Percentiles rank a stretch among this genome's conserved stretches.
Evolutionary conservation across 2,888 invertebrate species (phyloP).

Genomic region (Drosophila histrio): DNA sequence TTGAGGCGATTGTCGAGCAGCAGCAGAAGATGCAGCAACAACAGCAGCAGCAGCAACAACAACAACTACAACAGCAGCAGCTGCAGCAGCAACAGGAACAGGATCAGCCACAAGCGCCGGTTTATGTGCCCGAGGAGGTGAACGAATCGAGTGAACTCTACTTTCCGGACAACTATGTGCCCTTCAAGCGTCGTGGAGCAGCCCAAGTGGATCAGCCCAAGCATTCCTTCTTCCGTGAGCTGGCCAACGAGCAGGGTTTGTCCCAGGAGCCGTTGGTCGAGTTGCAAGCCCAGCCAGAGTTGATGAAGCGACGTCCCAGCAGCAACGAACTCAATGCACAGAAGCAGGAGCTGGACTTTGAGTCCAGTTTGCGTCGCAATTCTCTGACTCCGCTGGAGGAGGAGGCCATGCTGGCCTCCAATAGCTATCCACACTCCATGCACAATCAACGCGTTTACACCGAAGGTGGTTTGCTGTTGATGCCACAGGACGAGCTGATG

Average conservation of each 20-base stretch:
- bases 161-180: constrained; percentile 74
- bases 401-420: constrained; percentile 81
- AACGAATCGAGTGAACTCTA: constrained; percentile 79
- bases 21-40: constrained; percentile 48
- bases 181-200: constrained; percentile 69
- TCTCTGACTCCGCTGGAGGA: constrained; percentile 78
- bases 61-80: constrained; percentile 35
- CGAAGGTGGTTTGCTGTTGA: constrained; percentile 87
- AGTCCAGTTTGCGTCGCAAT: constrained; percentile 71
- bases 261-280: constrained; percentile 51
- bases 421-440: constrained; percentile 66
- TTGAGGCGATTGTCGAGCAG: constrained; percentile 66
- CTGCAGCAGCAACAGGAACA: constrained; percentile 38
- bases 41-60: constrained; percentile 33
- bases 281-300: constrained; percentile 35
- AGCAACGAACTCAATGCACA: constrained; percentile 32
- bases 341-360: constrained; percentile 61
- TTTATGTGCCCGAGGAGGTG: constrained; percentile 68
- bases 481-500: constrained; percentile 83
- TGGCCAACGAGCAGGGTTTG: constrained; percentile 71
- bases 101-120: constrained; percentile 46
- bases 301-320: constrained; percentile 52
- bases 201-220: constrained; percentile 27
- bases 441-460: constrained; percentile 85
- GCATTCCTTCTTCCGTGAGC: constrained; percentile 77